Evolutionary conservation across 2,888 invertebrate genomes (phyloP), one percentile per base, ranked within the genome.

Genomic region (Amphimallon solstitiale): DNA sequence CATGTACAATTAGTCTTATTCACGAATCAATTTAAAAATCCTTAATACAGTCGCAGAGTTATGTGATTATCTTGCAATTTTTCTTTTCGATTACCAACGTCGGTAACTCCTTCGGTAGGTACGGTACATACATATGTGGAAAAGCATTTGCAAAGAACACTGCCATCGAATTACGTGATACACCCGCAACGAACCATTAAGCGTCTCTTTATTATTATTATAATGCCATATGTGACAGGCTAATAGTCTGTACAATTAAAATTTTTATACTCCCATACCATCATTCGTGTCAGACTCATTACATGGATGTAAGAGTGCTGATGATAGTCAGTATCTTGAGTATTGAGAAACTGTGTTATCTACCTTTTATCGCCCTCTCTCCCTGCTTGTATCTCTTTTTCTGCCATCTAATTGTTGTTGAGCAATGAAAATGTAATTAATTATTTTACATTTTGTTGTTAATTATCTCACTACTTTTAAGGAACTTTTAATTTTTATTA

Each of bases 161-260:
- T 19, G 46, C 21, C 46, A 10, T 46, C 46, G 17, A 45, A 45
- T 45, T 45, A 19, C 45, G 45, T 45, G 19, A 15, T 19, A 43
- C 43, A 46, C 12, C 63, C 23, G 51, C 15, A 51, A 52, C 23
- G 35, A 63, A 29, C 52, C 40, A 63, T 52, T 43, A 52, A 23
- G 15, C 35, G 52, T 23, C 10, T 34, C 45, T 35, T 63, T 51
- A 63, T 54, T 63, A 40, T 51, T 21, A 48, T 59, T 65, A 40
- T 63, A 43, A 59, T 65, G 19, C 65, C 65, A 48, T 59, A 56
- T 59, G 56, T 48, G 65, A 34, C 48, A 67, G 65, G 61, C 67
- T 69, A 69, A 69, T 65, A 40, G 48, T 46, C 34, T 34, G 43
- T 56, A 65, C 69, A 67, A 69, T 69, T 69, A 68, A 69, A 69